phyloP scores from a whole-genome alignment of 2,888 invertebrate species.

The Dendrolimus houi region DNA sequence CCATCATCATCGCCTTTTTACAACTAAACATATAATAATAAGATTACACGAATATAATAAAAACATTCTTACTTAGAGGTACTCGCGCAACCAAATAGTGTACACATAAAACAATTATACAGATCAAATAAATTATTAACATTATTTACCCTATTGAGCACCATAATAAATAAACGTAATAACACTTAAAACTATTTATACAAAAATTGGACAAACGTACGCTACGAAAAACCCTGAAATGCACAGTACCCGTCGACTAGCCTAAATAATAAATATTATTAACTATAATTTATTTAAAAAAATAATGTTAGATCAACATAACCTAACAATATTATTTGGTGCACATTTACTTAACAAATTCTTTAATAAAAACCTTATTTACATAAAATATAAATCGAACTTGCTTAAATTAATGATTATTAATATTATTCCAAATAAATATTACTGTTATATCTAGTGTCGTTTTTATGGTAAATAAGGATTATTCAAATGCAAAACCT shows the following conservation, averaged over 20 bases:
- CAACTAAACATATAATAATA: slow-evolving; percentile 12
- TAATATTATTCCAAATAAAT: slow-evolving; percentile 20
- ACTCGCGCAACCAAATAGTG: slow-evolving; percentile 70
- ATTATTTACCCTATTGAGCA: slow-evolving; percentile 49
- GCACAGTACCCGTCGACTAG: slow-evolving; percentile 74
- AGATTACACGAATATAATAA: slow-evolving; percentile 25
- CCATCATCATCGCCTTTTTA: slow-evolving; percentile 6
- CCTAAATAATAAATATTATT: slow-evolving; percentile 37
- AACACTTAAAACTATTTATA: slow-evolving; percentile 45
- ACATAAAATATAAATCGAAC: slow-evolving; percentile 24
- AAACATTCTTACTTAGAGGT: slow-evolving; percentile 46
- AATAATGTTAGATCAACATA: slow-evolving; percentile 15
- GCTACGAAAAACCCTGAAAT: slow-evolving; percentile 42
- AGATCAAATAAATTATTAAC: slow-evolving; percentile 27
- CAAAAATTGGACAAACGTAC: slow-evolving; percentile 67
- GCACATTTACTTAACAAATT: slow-evolving; percentile 14
- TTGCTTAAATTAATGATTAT: slow-evolving; percentile 10
- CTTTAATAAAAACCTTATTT: slow-evolving; percentile 23
- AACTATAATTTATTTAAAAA: slow-evolving; percentile 11
- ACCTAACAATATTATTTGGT: slow-evolving; percentile 39
- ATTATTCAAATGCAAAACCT: slow-evolving; percentile 11
- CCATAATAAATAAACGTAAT: slow-evolving; percentile 32
- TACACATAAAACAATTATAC: slow-evolving; percentile 15
- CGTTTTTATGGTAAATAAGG: slow-evolving; percentile 11
- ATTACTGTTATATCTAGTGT: slow-evolving; percentile 15